Base-by-base conservation (phyloP, 2,797 vertebrate species). In the Mormyrops attenuatus region DNA sequence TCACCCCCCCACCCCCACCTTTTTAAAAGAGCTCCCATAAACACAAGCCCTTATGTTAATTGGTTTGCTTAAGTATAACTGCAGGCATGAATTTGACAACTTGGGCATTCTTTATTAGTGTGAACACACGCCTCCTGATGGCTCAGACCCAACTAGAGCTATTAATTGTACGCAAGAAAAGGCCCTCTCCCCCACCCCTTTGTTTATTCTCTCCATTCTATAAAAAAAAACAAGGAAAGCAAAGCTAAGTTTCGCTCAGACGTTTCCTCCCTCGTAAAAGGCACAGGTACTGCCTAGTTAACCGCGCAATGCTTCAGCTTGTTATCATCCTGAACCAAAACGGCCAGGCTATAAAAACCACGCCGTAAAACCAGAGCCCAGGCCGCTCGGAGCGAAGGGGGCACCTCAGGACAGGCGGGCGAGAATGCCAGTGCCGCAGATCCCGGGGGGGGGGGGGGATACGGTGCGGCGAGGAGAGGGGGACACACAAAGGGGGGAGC, bases 321-420 rank as follows among this genome's bases (percentile, higher is more conserved):
- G 44, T 89, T 90, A 90, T 90, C 17, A 90, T 91, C 90, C 66
- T 87, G 87, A 87, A 91, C 88, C n/a, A 1, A 60, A 63, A 11
- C n/a, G 22, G 22, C 4, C 41, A 15, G n/a, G 17, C 77, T 84
- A 41, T 89, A 90, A 91, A 77, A 52, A 85, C 15, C 53, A 34
- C 38, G 85, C 89, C 88, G 89, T 91, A 52, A 90, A 90, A 88
- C 84, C 84, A 3, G 3, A 50, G 41, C 44, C 87, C 82, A 85
- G 90, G 89, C 90, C 84, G 90, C 30, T 89, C 15, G 41, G 47
- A 8, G 49, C 7, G 13, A 88, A 88, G 84, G 90, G 91, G 91
- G 91, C 89, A 92, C 90, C 92, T 93, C 93, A 94, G 95, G 95
- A 95, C 94, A 95, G 92, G 92, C 93, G 92, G 92, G 91, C 90